Conservation (phyloP, 2,113 vertebrate genomes). For the Athene cunicularia region DNA sequence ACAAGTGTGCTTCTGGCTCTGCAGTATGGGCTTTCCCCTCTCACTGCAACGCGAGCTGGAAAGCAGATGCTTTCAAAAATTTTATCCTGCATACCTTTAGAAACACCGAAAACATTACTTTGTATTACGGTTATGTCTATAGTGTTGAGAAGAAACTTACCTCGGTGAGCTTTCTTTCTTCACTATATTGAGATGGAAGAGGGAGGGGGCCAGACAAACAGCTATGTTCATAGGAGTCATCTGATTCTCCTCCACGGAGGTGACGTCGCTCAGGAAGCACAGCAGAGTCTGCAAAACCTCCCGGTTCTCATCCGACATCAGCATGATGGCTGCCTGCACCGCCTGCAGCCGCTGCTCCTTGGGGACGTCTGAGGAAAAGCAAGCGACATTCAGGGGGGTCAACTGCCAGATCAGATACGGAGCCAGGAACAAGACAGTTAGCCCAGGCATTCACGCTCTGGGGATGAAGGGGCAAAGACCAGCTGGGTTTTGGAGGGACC, state of each 20-base stretch:
- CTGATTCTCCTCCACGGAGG: conserved; percentile 93
- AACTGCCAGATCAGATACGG: neutral
- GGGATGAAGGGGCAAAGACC: neutral
- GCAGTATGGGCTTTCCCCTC: neutral
- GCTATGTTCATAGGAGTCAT: conserved; percentile 99
- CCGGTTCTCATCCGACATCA: conserved; percentile 95
- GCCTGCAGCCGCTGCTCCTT: conserved; percentile 94
- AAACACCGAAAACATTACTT: neutral
- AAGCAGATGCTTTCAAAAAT: neutral
- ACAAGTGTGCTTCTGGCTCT: neutral
- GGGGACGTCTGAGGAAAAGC: conserved; percentile 83
- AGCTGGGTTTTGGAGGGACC: neutral
- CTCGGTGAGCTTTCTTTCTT: conserved; percentile 94
- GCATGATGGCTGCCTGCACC: conserved; percentile 91
- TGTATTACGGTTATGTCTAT: neutral
- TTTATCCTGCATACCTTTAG: neutral
- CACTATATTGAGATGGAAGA: conserved; percentile 95
- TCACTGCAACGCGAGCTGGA: neutral
- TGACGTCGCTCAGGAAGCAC: conserved; percentile 93
- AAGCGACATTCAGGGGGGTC: rapidly evolving
- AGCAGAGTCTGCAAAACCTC: conserved; percentile 93
- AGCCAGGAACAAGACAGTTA: neutral
- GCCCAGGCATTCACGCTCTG: neutral
- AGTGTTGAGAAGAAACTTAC: conserved; percentile 60
- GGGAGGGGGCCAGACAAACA: conserved; percentile 95